These are phyloP conservation scores for Lepus europaeus DNA, from an alignment of 2,113 vertebrate species.

Conservation along the genomic window DNA sequence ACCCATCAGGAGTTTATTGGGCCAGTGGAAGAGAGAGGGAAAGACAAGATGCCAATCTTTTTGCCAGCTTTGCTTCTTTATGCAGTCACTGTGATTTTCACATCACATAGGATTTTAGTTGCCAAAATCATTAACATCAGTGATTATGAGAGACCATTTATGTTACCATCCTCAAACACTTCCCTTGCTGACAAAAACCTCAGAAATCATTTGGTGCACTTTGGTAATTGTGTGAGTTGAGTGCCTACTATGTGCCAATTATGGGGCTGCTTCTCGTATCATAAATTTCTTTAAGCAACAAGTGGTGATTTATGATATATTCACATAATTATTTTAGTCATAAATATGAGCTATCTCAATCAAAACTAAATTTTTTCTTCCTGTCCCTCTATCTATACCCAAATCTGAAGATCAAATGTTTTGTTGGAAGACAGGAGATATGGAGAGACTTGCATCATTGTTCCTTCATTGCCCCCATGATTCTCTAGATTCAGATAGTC, in stretches of 20 bases:
- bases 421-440: background rate
- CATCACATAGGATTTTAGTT: background rate
- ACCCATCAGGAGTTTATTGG: background rate
- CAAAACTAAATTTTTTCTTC: background rate
- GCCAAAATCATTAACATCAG: background rate
- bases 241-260: background rate
- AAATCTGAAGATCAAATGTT: background rate
- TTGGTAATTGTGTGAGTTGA: background rate
- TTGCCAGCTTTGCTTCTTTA: background rate
- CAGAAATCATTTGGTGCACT: background rate
- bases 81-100: background rate
- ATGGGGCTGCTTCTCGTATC: background rate
- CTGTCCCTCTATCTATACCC: background rate
- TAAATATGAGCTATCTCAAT: background rate
- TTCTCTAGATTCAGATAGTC: background rate
- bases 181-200: background rate
- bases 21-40: background rate
- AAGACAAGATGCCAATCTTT: background rate
- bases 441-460: background rate
- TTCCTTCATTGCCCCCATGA: background rate
- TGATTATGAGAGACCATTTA: too few species aligned
- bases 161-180: background rate
- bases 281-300: background rate
- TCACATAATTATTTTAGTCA: background rate
- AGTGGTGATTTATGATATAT: background rate